Evolutionary conservation across 2,797 vertebrate genomes (phyloP), one percentile per base, ranked within the genome.

Genomic region (Clarias platycephalus): DNA sequence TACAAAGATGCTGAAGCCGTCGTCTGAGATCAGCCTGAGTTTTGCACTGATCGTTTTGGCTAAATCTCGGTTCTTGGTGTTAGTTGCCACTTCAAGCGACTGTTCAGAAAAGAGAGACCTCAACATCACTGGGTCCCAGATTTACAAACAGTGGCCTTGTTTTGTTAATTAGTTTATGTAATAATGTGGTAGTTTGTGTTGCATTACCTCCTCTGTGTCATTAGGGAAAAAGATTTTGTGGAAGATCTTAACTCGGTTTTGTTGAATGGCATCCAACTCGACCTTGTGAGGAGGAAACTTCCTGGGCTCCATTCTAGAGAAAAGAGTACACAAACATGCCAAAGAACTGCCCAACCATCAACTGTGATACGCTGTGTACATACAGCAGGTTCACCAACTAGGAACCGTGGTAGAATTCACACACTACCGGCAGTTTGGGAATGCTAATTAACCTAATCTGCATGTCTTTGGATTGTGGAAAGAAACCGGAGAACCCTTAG

Each of bases 1-100:
- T 87, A 98, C 94, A 90, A 99, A 99, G 88, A 99, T 94, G 90
- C 96, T 97, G 92, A 97, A 98, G 79, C 98, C 98, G 15, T 98
- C 97, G 66, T 95, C 93, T 79, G 97, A 96, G 22, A 90, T 85
- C 89, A 99, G 93, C 76, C 91, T 84, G 66, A 99, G 92, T 84
- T 93, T 94, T 22, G 83, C 89, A 86, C 93, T 80, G 0, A 99
- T 95, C 83, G 68, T 94, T 88, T 93, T 94, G 88, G 96, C 96
- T 15, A 98, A 90, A 20, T 96, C 96, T 68, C 87, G 93, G 87
- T 97, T 95, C 89, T 94, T 95, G 64, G 95, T 97, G 91, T 90
- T 95, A 87, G 96, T 96, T 4, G 92, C 88, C 53, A 99, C 96
- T 83, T 97, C 94, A 89, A 99, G 96, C 55, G 93, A 86, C 98